Percentiles rank a stretch among this genome's conserved stretches.
Evolutionary conservation across 1,140 invertebrate species (phyloP).

Genomic region (Choristoneura fumiferana): DNA sequence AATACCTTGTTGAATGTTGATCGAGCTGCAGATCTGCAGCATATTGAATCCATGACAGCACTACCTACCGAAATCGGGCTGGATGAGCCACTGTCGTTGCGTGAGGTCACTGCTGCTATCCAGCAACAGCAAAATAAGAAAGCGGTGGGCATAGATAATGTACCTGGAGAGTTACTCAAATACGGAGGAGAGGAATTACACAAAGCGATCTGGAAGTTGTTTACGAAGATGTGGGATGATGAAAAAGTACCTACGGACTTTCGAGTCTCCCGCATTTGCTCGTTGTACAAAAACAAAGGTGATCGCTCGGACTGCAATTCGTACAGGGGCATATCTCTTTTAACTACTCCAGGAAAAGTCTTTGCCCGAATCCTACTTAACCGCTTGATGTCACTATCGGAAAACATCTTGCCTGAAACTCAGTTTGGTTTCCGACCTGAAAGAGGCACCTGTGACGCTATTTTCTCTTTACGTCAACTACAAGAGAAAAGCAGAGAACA

Average conservation of each 20-base stretch:
- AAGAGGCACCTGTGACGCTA: not conserved
- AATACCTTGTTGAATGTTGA: conserved; percentile 20
- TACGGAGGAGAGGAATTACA: conserved; percentile 13
- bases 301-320: conserved; percentile 20
- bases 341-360: conserved; percentile 15
- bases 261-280: conserved; percentile 16
- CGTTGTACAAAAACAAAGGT: conserved; percentile 19
- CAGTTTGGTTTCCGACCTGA: conserved; percentile 17
- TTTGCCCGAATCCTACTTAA: conserved; percentile 20
- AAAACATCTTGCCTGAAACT: conserved; percentile 16
- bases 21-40: conserved; percentile 14
- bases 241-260: conserved; percentile 11
- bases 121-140: conserved; percentile 10
- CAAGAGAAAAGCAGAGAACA: not conserved
- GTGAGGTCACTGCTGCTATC: conserved; percentile 16
- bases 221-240: conserved; percentile 20
- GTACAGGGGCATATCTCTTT: conserved; percentile 18
- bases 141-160: conserved; percentile 13
- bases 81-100: not conserved
- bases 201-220: conserved; percentile 5
- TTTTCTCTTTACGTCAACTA: not conserved
- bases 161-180: not conserved
- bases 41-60: conserved; percentile 5
- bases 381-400: conserved; percentile 1
- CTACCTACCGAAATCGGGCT: not conserved